Conservation (phyloP, 1,140 invertebrate genomes). For the Mactra quadrangularis region DNA sequence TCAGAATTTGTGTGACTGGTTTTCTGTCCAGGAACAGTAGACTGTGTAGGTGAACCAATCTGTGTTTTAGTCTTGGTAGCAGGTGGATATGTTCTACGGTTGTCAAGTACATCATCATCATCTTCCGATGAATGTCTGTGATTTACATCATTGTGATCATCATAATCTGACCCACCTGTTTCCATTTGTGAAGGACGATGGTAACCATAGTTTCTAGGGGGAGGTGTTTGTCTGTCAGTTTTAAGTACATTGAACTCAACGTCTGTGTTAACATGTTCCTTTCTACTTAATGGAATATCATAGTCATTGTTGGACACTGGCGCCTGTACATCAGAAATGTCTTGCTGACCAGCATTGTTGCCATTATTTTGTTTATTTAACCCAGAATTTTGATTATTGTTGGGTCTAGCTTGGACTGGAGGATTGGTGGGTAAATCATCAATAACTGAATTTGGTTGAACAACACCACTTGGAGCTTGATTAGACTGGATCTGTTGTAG, state of each 20-base stretch:
- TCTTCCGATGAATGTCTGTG: conserved; percentile 35
- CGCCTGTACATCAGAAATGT: too few species aligned
- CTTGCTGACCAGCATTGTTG: too few species aligned
- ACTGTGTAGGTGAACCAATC: conserved; percentile 46
- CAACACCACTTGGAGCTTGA: conserved; percentile 1
- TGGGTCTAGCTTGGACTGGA: background rate
- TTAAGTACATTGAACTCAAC: too few species aligned
- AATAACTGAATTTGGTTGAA: background rate
- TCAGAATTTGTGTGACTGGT: conserved; percentile 30
- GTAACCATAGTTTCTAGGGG: background rate
- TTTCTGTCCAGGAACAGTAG: conserved; percentile 49
- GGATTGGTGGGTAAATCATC: background rate
- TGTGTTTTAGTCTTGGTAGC: conserved; percentile 47
- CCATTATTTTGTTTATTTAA: background rate
- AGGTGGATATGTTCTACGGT: conserved; percentile 36
- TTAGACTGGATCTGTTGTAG: conserved; percentile 5
- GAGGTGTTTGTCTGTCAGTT: too few species aligned
- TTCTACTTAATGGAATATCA: too few species aligned
- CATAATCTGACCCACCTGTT: background rate
- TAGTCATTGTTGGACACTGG: too few species aligned
- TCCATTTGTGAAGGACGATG: background rate
- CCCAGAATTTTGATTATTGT: background rate
- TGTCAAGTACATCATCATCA: background rate
- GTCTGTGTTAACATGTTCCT: too few species aligned
- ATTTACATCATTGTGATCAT: background rate